A percentile compares a stretch with the other conserved stretches of the same genome.
Evolutionary conservation across 92 coral and sea anemone species (phyloP).

Genomic region (Anthopleura xanthogrammica): DNA sequence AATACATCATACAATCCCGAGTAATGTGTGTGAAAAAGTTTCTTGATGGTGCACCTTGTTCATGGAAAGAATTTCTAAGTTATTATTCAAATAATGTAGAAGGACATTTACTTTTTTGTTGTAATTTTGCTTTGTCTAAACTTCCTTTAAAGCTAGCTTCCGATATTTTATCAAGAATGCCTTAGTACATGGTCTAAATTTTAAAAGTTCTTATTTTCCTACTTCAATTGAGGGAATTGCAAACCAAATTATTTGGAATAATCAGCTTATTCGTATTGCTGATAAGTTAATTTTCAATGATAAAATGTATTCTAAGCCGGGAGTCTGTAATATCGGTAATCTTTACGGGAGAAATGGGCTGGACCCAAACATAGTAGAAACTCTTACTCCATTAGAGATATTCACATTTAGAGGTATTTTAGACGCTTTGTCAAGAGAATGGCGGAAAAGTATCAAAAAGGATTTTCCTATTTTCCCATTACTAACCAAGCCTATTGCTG

Average conservation of each 20-base stretch:
- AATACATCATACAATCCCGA: constrained; percentile 20
- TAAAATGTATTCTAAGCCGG: constrained; percentile 10
- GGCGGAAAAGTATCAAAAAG: not conserved
- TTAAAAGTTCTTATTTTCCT: not conserved
- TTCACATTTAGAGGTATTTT: not conserved
- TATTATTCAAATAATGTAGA: not conserved
- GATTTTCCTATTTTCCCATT: not conserved
- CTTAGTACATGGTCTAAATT: constrained; percentile 4
- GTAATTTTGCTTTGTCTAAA: constrained; percentile 25
- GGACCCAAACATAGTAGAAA: not conserved
- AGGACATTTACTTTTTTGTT: constrained; percentile 13
- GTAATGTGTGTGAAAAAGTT: constrained; percentile 39
- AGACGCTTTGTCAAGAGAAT: not conserved
- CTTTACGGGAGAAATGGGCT: not conserved
- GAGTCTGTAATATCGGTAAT: not conserved
- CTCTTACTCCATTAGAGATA: not conserved
- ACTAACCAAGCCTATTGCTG: not conserved
- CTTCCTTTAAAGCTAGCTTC: constrained; percentile 19
- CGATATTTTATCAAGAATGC: too few species aligned
- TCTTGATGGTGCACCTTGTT: not conserved
- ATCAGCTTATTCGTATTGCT: constrained; percentile 5
- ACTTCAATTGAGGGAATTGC: not conserved
- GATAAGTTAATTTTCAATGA: not conserved
- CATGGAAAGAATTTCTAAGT: not conserved
- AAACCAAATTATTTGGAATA: constrained; percentile 16